Base-by-base conservation (phyloP, 2,888 invertebrate genomes). In the Bibio marci region DNA sequence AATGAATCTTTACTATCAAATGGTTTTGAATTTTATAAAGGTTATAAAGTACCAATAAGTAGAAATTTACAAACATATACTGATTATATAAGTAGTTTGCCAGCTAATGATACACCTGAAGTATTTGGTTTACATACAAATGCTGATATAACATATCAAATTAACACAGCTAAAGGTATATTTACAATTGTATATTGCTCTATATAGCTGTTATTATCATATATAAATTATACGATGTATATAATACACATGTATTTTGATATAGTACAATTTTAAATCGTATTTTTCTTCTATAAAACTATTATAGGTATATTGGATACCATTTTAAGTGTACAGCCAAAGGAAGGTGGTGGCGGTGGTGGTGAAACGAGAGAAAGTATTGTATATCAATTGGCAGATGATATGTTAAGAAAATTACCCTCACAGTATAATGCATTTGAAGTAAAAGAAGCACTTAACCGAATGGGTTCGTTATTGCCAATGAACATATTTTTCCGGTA, bases 131-230 rank as follows among this genome's bases (percentile, higher is more conserved):
- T 95, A 38, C 94, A 95, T 59, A 70, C 82, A 7, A 95, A 95
- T 62, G 94, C 95, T 37, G 94, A 95, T 56, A 94, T 95, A 46
- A 94, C 94, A 51, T 94, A 94, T 63, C 92, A 94, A 64, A 95
- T 94, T 45, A 94, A 94, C 56, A 90, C 90, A 34, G 90, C 92
- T 19, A 88, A 88, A 64, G 83, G 77, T 67, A 48, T 22, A 22
- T 22, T 22, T 22, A 22, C 22, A 22, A 6, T 22, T 22, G 8
- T 22, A 22, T 22, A 22, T 22, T 6, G n/a, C n/a, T n/a, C n/a
- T n/a, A n/a, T n/a, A n/a, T n/a, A n/a, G n/a, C n/a, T n/a, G n/a
- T n/a, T n/a, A n/a, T n/a, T n/a, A n/a, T n/a, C n/a, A n/a, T n/a
- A n/a, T n/a, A n/a, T n/a, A n/a, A n/a, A n/a, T n/a, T n/a, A n/a